Evolutionary conservation across 2,113 vertebrate species (phyloP).

Genomic region (Crotalus helleri): DNA sequence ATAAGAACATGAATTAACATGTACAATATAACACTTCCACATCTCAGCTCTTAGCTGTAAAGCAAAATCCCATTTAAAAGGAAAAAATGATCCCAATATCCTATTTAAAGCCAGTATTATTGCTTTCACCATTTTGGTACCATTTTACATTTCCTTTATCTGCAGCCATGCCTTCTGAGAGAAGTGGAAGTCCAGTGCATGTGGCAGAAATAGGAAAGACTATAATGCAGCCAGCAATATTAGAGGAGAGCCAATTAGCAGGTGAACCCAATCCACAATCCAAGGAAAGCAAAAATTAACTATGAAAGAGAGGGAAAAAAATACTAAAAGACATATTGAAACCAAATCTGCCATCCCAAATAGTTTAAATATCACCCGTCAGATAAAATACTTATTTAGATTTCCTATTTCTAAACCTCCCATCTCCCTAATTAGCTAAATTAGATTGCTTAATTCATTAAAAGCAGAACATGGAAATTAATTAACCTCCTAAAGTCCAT

Average conservation of each 20-base stretch:
- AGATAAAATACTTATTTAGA: background rate
- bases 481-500: background rate
- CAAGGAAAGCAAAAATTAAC: background rate
- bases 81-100: background rate
- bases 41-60: background rate
- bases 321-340: background rate
- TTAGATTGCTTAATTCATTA: background rate
- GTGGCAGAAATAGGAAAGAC: background rate
- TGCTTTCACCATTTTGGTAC: background rate
- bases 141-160: background rate
- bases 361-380: background rate
- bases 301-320: background rate
- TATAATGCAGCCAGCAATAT: background rate
- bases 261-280: background rate
- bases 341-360: background rate
- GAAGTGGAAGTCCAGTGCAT: background rate
- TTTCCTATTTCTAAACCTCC: background rate
- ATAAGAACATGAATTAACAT: background rate
- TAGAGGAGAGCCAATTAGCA: background rate
- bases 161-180: background rate
- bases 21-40: background rate
- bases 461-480: background rate
- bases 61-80: background rate
- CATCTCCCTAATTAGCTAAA: background rate
- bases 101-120: background rate